phyloP scores from a whole-genome alignment of 2,797 vertebrate genomes.

The Alfaro cultratus region DNA sequence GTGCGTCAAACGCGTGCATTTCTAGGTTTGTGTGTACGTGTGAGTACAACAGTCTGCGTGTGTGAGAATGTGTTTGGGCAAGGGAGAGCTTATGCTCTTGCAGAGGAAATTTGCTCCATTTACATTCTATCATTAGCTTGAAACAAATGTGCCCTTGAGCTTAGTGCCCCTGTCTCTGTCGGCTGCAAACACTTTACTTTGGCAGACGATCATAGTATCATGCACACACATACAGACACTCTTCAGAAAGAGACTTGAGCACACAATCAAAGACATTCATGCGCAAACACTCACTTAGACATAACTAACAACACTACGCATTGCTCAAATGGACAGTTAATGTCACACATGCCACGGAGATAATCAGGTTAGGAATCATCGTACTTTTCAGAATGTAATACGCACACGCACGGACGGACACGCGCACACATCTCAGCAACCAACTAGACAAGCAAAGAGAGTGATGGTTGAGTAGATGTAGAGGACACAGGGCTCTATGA shows the following conservation, averaged over 20 bases:
- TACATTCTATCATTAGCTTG: constrained; percentile 97
- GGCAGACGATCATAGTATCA: constrained; percentile 78
- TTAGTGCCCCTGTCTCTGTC: constrained; percentile 77
- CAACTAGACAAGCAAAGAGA: constrained; percentile 59
- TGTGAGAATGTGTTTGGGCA: constrained; percentile 47
- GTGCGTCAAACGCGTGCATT: constrained; percentile 41
- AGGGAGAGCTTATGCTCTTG: constrained; percentile 79
- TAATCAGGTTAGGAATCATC: constrained; percentile 64
- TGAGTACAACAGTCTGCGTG: constrained; percentile 40
- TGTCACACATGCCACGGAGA: constrained; percentile 37
- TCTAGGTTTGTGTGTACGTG: constrained; percentile 45
- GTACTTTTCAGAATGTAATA: constrained; percentile 63
- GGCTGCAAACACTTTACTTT: constrained; percentile 84
- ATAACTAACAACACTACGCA: constrained; percentile 44
- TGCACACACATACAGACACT: constrained; percentile 36
- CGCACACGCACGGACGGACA: constrained; percentile 24
- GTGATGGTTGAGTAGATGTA: constrained; percentile 73
- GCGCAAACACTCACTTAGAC: constrained; percentile 54
- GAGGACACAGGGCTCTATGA: constrained; percentile 79
- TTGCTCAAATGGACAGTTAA: constrained; percentile 50
- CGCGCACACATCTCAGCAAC: constrained; percentile 8
- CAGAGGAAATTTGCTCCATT: constrained; percentile 89
- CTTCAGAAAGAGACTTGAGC: constrained; percentile 37
- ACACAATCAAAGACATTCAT: constrained; percentile 48
- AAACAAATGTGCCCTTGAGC: constrained; percentile 93